Conservation (phyloP, 2,797 vertebrate species). For the Etheostoma perlongum region DNA sequence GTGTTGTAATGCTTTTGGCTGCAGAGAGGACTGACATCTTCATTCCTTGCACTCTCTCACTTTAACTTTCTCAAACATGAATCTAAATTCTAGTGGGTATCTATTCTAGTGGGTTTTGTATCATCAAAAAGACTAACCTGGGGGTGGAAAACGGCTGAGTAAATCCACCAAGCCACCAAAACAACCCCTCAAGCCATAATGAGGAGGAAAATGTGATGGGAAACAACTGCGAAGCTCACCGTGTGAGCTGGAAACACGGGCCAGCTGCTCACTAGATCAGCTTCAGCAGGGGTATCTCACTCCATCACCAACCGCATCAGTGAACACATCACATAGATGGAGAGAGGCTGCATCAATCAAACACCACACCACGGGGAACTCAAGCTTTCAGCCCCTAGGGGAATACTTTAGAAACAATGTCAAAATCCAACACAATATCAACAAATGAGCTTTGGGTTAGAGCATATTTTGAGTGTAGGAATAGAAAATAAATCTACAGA, state of each 20-base stretch:
- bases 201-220: constrained; percentile 51
- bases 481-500: constrained; percentile 32
- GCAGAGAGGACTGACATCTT: constrained; percentile 16
- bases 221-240: constrained; percentile 60
- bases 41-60: constrained; percentile 6
- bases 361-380: constrained; percentile 57
- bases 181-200: constrained; percentile 64
- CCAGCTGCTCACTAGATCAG: constrained; percentile 73
- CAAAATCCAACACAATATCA: constrained; percentile 65
- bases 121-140: constrained; percentile 39
- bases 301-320: constrained; percentile 72
- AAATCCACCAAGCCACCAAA: constrained; percentile 48
- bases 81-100: constrained; percentile 21
- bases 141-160: constrained; percentile 29
- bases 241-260: constrained; percentile 49
- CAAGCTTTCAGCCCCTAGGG: constrained; percentile 51
- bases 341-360: constrained; percentile 75
- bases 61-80: constrained; percentile 13
- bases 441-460: constrained; percentile 64
- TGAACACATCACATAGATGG: constrained; percentile 66
- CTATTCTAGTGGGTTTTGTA: constrained; percentile 8
- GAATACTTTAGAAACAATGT: constrained; percentile 61
- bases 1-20: background rate
- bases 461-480: constrained; percentile 47
- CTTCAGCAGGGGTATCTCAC: constrained; percentile 70